Base-by-base conservation (phyloP, 2,888 invertebrate species). In the Carabus problematicus region DNA sequence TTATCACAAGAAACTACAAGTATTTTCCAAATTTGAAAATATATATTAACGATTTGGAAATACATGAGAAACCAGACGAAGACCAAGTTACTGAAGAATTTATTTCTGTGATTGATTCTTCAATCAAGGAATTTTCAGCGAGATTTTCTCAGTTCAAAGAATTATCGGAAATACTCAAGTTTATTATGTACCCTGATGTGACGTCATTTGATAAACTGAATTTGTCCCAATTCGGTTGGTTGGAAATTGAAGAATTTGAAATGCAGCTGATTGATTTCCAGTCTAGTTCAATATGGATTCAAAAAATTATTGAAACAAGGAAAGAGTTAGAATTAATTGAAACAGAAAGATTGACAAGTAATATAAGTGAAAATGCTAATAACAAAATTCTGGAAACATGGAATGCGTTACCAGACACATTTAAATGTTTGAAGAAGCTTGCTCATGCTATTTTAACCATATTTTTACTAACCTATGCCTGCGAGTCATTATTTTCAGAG, bases 251-350 rank as follows among this genome's bases (percentile, higher is more conserved):
- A 72, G 70, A 70, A 63, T 58, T 73, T 70, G 71, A 72, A 72
- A 72, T 72, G 64, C 71, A 71, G 61, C 61, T 73, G 64, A 73
- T 72, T 70, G 70, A 73, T 73, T 73, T 72, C 60, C 73, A 73
- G 49, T 72, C 72, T 68, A 73, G 73, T 72, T 70, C 71, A 70
- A 72, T 72, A 72, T 72, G 73, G 73, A 73, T 42, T 64, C 71
- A 73, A 73, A 73, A 72, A 72, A 71, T 71, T 73, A 71, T 72
- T 69, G 72, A 71, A 70, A 66, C 68, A 72, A 66, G 69, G 64
- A 70, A 70, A 71, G 70, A 73, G 2, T 29, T 29, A 29, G 29
- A 29, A 6, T 63, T 70, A 70, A 72, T 62, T 72, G 72, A 72
- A 72, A 73, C 41, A 43, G 71, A 72, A 56, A 14, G 47, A 61